Conservation (phyloP, 2,888 invertebrate species). For the Monochamus alternatus region DNA sequence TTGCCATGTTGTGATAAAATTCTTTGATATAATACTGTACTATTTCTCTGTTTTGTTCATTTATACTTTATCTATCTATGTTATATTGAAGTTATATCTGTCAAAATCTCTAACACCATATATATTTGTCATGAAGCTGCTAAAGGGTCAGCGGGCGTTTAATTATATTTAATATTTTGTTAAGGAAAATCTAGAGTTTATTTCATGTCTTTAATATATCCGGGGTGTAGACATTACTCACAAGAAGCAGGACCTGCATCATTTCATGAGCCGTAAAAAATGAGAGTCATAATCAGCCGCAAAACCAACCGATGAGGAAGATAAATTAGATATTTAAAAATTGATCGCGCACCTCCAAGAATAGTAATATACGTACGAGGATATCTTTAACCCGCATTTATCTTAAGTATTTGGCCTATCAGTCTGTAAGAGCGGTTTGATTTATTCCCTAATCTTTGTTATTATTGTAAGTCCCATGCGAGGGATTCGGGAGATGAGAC, state of each 20-base stretch:
- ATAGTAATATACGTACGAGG: slow-evolving; percentile 40
- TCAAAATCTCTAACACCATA: too few species aligned
- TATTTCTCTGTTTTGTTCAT: too few species aligned
- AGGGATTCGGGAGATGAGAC: slow-evolving; percentile 54
- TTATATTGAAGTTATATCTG: too few species aligned
- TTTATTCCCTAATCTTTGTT: slow-evolving; percentile 62
- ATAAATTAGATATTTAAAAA: slow-evolving; percentile 42
- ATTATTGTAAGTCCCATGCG: slow-evolving; percentile 58
- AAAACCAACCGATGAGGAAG: slow-evolving; percentile 22
- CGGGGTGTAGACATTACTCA: too few species aligned
- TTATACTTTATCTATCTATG: too few species aligned
- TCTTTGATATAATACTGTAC: too few species aligned
- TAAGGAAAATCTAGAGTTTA: too few species aligned
- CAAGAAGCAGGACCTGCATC: not conserved
- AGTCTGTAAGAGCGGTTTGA: slow-evolving; percentile 53
- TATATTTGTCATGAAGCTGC: too few species aligned
- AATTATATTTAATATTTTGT: too few species aligned
- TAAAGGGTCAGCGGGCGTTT: too few species aligned
- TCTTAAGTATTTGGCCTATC: slow-evolving; percentile 48
- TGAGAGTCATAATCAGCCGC: slow-evolving; percentile 3
- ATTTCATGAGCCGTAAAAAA: not conserved
- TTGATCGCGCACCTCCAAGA: slow-evolving; percentile 45
- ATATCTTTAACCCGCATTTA: slow-evolving; percentile 42
- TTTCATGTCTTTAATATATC: too few species aligned
- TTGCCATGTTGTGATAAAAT: too few species aligned